Percentiles rank a stretch among this genome's conserved stretches.
These are phyloP conservation scores for Pogona vitticeps DNA, from an alignment of 2,113 vertebrate species.

Conservation along the genomic window DNA sequence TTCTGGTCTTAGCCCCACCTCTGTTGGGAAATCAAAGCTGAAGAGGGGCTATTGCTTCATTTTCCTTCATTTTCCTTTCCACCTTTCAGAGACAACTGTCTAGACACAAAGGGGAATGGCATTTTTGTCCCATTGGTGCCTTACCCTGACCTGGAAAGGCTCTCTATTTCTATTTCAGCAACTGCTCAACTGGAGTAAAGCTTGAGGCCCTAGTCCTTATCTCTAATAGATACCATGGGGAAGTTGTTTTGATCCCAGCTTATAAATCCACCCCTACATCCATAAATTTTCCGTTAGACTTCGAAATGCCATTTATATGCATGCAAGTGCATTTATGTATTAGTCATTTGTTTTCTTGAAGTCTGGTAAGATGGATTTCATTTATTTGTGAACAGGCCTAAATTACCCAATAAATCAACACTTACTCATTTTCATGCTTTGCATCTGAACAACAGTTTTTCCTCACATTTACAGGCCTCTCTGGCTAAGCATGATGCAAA, in stretches of 20 bases:
- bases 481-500: not conserved
- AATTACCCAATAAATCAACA: not conserved
- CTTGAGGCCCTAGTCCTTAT: not conserved
- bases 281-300: not conserved
- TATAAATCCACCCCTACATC: not conserved
- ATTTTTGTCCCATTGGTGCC: not conserved
- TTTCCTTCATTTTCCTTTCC: not conserved
- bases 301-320: not conserved
- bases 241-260: not conserved
- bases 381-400: constrained; percentile 23
- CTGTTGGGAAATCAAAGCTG: not conserved
- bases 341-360: constrained; percentile 34
- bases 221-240: not conserved
- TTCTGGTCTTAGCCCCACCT: not conserved
- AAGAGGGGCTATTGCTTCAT: not conserved
- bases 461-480: not conserved
- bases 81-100: not conserved
- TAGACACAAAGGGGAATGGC: not conserved
- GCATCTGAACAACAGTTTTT: not conserved
- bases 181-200: not conserved
- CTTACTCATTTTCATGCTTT: not conserved
- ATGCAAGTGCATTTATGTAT: not conserved
- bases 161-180: not conserved
- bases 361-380: constrained; percentile 10
- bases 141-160: not conserved